A percentile compares a stretch with the other conserved stretches of the same genome.
Conservation (phyloP, 2,113 vertebrate genomes). For the Toxotes jaculatrix region DNA sequence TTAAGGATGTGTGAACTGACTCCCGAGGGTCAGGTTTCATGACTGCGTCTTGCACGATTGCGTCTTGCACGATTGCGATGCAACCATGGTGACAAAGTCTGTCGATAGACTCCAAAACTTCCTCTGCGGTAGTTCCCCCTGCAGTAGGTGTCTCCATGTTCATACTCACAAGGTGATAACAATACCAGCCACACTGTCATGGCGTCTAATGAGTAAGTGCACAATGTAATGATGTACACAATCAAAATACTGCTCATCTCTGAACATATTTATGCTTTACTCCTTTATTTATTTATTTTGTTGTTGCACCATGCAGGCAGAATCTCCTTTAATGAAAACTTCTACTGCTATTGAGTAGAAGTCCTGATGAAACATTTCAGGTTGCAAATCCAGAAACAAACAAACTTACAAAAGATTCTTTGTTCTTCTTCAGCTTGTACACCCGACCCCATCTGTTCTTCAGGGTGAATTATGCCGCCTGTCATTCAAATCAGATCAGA, state of each 20-base stretch:
- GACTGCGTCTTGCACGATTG: no score
- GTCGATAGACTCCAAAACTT: no score
- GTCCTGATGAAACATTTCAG: slow-evolving; percentile 27
- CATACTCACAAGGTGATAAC: no score
- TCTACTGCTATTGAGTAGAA: neutral
- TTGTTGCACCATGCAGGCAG: neutral
- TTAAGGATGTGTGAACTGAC: slow-evolving; percentile 27
- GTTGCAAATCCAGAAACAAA: slow-evolving; percentile 16
- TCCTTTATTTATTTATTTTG: neutral
- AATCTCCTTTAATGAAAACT: neutral
- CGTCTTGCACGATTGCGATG: no score
- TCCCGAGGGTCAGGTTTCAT: neutral
- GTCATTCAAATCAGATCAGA: slow-evolving; percentile 57
- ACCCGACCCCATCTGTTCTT: slow-evolving; percentile 19
- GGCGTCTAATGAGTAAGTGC: no score
- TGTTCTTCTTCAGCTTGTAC: neutral
- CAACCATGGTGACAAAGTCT: no score
- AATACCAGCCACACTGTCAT: no score
- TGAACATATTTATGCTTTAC: neutral
- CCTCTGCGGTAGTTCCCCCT: no score
- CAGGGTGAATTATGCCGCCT: slow-evolving; percentile 14
- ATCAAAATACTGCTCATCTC: neutral
- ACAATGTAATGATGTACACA: no score
- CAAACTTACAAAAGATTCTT: neutral
- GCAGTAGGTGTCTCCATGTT: no score